phyloP scores from a whole-genome alignment of 2,797 vertebrate genomes.

The Rhynchotus rufescens region DNA sequence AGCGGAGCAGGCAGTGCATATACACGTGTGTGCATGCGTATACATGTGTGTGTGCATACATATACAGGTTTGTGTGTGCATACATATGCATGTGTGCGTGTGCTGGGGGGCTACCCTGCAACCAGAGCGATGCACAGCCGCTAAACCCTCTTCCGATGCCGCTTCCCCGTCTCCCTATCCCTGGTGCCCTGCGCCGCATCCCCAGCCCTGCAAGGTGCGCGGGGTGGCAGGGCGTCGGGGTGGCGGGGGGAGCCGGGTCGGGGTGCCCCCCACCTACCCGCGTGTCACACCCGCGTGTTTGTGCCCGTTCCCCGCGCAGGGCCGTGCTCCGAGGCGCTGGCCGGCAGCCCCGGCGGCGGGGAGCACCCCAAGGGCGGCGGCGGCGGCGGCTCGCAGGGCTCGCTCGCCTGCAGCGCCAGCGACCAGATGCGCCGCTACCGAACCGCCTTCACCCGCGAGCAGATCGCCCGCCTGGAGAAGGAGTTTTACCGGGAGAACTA shows the following conservation, averaged over 20 bases:
- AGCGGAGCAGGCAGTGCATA: background rate
- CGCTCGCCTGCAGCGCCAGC: slow-evolving; percentile 88
- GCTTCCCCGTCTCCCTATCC: background rate
- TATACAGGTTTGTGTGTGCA: background rate
- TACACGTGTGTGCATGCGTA: background rate
- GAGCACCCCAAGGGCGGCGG: slow-evolving; percentile 81
- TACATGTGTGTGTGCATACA: background rate
- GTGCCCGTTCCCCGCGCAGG: slow-evolving; percentile 70
- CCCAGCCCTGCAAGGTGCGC: background rate
- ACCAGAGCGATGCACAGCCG: background rate
- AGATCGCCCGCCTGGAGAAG: slow-evolving; percentile 96
- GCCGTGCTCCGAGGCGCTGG: slow-evolving; percentile 74
- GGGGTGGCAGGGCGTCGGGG: background rate
- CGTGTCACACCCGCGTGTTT: background rate
- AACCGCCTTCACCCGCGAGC: slow-evolving; percentile 96
- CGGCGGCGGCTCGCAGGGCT: slow-evolving; percentile 82
- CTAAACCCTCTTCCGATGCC: background rate
- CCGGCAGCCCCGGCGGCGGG: slow-evolving; percentile 72
- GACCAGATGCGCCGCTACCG: slow-evolving; percentile 98
- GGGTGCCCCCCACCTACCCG: background rate
- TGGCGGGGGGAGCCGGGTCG: background rate
- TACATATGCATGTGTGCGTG: background rate
- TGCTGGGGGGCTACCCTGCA: background rate
- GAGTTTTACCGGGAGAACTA: slow-evolving; percentile 99
- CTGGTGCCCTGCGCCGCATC: background rate